A percentile compares a stretch with the other conserved stretches of the same genome.
phyloP scores from a whole-genome alignment of 2,113 vertebrate species.

The Thamnophis sirtalis region DNA sequence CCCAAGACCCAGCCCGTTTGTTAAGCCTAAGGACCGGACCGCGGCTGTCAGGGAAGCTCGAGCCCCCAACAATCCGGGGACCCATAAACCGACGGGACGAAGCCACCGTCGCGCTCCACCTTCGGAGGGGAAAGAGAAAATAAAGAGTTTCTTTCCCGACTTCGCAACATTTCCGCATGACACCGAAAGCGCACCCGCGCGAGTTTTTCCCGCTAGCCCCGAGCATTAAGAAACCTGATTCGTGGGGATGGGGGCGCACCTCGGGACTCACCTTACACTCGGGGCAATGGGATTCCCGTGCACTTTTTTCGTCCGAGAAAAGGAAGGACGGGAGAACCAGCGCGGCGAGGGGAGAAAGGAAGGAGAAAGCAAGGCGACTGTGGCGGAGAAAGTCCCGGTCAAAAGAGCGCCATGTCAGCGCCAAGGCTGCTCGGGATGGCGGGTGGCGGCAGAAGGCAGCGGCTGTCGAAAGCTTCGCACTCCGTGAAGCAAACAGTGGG shows the following conservation, averaged over 20 bases:
- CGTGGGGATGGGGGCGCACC: background rate
- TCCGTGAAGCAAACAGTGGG: background rate
- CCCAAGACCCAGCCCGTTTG: background rate
- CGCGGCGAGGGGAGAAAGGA: background rate
- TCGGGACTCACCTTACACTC: background rate
- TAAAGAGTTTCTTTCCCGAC: background rate
- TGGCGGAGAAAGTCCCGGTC: background rate
- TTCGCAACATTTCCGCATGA: background rate
- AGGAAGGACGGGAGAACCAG: background rate
- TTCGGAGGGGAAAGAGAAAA: background rate
- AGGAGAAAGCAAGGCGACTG: background rate
- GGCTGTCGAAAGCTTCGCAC: slow-evolving; percentile 3
- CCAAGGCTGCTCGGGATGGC: background rate
- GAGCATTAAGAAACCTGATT: background rate
- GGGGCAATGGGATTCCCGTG: background rate
- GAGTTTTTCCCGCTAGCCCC: background rate
- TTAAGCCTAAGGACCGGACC: background rate
- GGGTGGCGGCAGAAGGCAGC: background rate
- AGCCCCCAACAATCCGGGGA: background rate
- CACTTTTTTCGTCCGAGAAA: background rate
- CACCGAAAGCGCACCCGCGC: background rate
- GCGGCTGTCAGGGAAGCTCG: background rate
- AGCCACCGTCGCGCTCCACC: background rate
- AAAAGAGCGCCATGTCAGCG: background rate
- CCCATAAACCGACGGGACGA: background rate